Evolutionary conservation across 2,113 vertebrate genomes (phyloP).

Genomic region (Axis porcinus): DNA sequence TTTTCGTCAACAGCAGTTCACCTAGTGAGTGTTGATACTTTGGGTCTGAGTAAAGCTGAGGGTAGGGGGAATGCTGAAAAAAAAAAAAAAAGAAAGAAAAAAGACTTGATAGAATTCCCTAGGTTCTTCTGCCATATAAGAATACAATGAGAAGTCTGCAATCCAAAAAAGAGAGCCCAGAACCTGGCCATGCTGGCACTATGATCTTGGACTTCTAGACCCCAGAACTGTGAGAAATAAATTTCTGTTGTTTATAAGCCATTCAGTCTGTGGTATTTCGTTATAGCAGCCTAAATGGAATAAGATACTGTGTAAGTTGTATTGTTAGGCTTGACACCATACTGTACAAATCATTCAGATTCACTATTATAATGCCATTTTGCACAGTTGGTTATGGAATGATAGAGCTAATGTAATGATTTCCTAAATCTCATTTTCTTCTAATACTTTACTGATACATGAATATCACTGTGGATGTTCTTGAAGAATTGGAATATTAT

Average conservation of each 20-base stretch:
- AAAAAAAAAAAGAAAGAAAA: too few species aligned
- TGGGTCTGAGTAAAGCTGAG: too few species aligned
- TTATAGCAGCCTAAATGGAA: background rate
- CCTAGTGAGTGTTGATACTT: too few species aligned
- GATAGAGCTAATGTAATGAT: background rate
- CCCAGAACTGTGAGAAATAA: background rate
- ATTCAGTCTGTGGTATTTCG: background rate
- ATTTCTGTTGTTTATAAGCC: background rate
- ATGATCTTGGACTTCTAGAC: background rate
- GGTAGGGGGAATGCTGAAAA: too few species aligned
- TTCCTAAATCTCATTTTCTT: slow-evolving; percentile 3
- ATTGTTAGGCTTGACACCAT: background rate
- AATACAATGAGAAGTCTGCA: background rate
- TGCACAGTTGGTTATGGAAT: background rate
- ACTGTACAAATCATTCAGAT: background rate
- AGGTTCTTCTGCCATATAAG: background rate
- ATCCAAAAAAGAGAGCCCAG: background rate
- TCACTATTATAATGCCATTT: background rate
- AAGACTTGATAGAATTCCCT: background rate
- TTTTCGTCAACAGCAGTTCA: too few species aligned
- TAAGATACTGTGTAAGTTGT: background rate
- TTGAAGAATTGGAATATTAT: background rate
- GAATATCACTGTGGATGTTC: background rate
- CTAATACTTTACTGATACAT: background rate
- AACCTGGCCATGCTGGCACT: background rate